Conservation (phyloP, 2,888 invertebrate species). For the Malthinus seriepunctatus region DNA sequence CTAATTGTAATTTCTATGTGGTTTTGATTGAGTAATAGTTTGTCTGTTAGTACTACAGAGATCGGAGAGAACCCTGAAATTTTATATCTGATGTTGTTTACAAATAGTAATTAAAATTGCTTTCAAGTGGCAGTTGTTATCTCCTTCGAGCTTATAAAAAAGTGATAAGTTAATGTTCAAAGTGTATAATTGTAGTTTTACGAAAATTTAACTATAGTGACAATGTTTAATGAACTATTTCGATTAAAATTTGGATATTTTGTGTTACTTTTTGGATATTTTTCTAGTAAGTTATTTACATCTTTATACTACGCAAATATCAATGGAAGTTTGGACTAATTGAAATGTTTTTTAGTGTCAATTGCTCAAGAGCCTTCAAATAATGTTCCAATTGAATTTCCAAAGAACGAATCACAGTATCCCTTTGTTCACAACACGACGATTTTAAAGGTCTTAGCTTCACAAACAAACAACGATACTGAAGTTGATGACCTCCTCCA, state of each 20-base stretch:
- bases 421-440: constrained; percentile 19
- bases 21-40: too few relatives aligned
- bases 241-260: constrained; percentile 1
- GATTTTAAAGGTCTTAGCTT: constrained; percentile 15
- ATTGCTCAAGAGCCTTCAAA: background rate
- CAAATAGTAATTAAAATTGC: too few relatives aligned
- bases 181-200: too few relatives aligned
- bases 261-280: background rate
- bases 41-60: too few relatives aligned
- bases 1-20: background rate
- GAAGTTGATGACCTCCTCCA: constrained; percentile 60
- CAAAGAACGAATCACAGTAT: constrained; percentile 22
- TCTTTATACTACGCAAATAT: background rate
- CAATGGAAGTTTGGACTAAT: background rate
- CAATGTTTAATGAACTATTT: background rate
- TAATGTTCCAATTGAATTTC: constrained; percentile 20
- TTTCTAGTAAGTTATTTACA: constrained; percentile 1
- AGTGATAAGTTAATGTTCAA: too few relatives aligned
- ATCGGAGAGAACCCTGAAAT: too few relatives aligned
- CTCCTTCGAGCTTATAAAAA: too few relatives aligned
- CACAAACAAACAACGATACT: constrained; percentile 35
- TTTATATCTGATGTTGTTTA: too few relatives aligned
- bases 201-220: background rate
- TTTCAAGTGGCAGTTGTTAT: too few relatives aligned
- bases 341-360: background rate